These are phyloP conservation scores for Lissocephala sabroskyi DNA, from an alignment of 2,888 invertebrate genomes.

Conservation along the genomic window DNA sequence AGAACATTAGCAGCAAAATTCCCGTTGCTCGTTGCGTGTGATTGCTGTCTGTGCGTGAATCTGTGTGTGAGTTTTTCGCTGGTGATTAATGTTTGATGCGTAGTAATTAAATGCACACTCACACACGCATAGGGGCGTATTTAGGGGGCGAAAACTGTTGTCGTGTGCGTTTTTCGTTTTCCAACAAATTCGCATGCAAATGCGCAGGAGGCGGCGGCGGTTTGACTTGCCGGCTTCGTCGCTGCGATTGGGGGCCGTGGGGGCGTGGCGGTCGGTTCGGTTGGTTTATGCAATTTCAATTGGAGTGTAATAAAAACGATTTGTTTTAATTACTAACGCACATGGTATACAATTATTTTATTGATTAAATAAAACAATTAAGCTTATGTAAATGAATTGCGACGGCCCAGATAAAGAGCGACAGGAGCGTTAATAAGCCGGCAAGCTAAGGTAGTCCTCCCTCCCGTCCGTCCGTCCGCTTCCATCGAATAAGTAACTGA, in stretches of 20 bases:
- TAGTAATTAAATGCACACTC: slow-evolving; percentile 42
- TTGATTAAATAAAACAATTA: slow-evolving; percentile 67
- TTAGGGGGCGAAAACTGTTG: no score
- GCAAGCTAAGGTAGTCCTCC: no score
- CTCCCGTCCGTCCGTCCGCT: no score
- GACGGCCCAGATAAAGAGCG: slow-evolving; percentile 16
- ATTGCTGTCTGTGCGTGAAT: slow-evolving; percentile 13
- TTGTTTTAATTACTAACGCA: slow-evolving; percentile 65
- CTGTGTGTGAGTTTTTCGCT: slow-evolving; percentile 38
- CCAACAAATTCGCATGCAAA: background rate
- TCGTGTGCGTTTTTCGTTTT: no score
- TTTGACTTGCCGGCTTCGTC: background rate
- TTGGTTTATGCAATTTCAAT: slow-evolving; percentile 60
- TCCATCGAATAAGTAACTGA: background rate
- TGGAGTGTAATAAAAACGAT: slow-evolving; percentile 57
- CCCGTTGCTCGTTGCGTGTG: background rate
- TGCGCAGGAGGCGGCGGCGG: background rate
- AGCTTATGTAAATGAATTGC: slow-evolving; percentile 60
- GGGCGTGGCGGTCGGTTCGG: slow-evolving; percentile 4
- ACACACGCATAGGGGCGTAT: no score
- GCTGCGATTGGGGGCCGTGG: background rate
- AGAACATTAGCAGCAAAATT: background rate
- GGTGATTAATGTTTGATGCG: slow-evolving; percentile 60
- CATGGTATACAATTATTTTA: slow-evolving; percentile 64
- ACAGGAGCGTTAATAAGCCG: background rate